Evolutionary conservation across 92 coral and sea anemone genomes (phyloP).

Genomic region (Phenganax subtilis): DNA sequence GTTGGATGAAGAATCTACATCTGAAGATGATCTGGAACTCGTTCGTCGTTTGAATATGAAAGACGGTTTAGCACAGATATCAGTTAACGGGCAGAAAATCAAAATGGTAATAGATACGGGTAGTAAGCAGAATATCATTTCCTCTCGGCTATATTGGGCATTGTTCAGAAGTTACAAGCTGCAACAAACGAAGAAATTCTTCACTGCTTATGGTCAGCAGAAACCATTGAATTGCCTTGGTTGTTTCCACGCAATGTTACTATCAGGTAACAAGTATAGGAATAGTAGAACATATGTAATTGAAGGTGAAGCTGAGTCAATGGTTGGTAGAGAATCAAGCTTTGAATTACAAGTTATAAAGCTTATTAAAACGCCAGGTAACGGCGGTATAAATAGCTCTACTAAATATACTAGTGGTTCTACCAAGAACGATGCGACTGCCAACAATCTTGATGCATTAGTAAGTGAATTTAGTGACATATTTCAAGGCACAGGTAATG

Average conservation of each 20-base stretch:
- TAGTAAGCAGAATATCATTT: conserved; percentile 44
- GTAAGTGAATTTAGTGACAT: no score
- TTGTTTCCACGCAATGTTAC: conserved; percentile 14
- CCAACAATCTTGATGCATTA: no score
- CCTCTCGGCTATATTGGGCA: conserved; percentile 26
- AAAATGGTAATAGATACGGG: conserved; percentile 30
- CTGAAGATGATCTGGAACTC: conserved; percentile 13
- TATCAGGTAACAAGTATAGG: not conserved
- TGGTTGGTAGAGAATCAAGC: conserved; percentile 46
- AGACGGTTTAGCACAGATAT: conserved; percentile 22
- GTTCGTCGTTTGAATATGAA: conserved; percentile 23
- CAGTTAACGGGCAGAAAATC: conserved; percentile 19
- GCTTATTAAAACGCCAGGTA: not conserved
- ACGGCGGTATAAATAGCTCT: no score
- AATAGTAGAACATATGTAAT: conserved; percentile 39
- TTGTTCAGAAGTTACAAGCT: conserved; percentile 44
- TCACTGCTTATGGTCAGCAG: conserved; percentile 47
- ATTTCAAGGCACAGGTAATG: conserved; percentile 40
- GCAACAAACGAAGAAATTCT: conserved; percentile 35
- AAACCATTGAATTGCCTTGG: conserved; percentile 28
- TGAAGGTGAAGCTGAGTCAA: conserved; percentile 45
- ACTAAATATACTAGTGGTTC: no score
- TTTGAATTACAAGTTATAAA: conserved; percentile 22
- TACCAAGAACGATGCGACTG: no score
- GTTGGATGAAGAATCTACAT: conserved; percentile 6